Evolutionary conservation across 2,113 vertebrate genomes (phyloP), one percentile per base, ranked within the genome.

Genomic region (Tor tambroides): DNA sequence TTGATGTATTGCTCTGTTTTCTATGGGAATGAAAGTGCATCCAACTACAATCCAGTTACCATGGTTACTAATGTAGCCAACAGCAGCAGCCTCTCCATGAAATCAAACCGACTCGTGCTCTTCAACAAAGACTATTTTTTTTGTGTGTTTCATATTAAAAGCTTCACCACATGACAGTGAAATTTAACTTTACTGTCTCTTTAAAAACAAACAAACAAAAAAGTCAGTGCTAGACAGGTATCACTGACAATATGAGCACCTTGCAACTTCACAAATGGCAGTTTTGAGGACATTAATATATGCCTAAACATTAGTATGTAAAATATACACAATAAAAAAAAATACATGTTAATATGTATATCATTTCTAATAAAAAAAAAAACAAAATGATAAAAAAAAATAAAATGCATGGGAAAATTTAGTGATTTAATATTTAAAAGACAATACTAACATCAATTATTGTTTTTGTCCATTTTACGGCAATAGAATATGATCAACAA

Each of bases 11-110:
- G 9, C 51, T 19, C 35, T 63, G 49, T 83, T 85, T 77, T 49
- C 43, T 28, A 88, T 76, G 23, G 85, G 87, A 91, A 91, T 88
- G 89, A 90, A 93, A 89, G 88, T 87, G 90, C 90, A 91, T 87
- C 89, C 84, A 87, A 86, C 67, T 65, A 81, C 84, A 86, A 82
- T 32, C 28, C 80, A 12, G 92, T 93, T 93, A 83, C 92, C 92
- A 90, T 91, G 89, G 92, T 85, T 91, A 94, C 93, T 91, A 92
- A 93, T 88, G 82, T 69, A 88, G 90, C 84, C 82, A 80, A 67
- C 46, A 85, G 78, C 83, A 32, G 76, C 81, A 86, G 85, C 26
- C 67, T 84, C 54, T 69, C 49, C 38, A n/a, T 54, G 49, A n/a
- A 76, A 76, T 72, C 59, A 82, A 46, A 76, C 19, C 3, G 69